A percentile compares a stretch with the other conserved stretches of the same genome.
Evolutionary conservation across 2,113 vertebrate genomes (phyloP).

Genomic region (Scomber colias): DNA sequence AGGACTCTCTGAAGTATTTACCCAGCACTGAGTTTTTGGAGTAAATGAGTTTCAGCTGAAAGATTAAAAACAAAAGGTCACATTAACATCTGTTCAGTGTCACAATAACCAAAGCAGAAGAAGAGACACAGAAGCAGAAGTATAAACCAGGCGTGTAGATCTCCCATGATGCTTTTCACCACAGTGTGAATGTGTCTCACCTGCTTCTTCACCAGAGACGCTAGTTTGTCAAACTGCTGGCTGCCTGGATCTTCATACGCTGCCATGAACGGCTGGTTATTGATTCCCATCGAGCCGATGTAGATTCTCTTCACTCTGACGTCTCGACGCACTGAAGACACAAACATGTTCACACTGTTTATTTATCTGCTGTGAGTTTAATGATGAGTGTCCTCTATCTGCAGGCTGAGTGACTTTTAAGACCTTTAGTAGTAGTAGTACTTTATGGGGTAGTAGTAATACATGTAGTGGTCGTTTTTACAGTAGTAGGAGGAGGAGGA

Average conservation of each 20-base stretch:
- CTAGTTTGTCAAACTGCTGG: conserved; percentile 63
- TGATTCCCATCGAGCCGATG: conserved; percentile 78
- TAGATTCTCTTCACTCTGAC: conserved; percentile 64
- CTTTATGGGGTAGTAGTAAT: too few species aligned
- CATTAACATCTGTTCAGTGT: not conserved
- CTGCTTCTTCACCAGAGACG: conserved; percentile 63
- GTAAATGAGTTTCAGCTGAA: conserved; percentile 82
- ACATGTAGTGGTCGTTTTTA: too few species aligned
- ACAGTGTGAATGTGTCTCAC: conserved; percentile 40
- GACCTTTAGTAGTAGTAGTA: too few species aligned
- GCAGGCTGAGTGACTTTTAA: too few species aligned
- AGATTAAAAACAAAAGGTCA: conserved; percentile 30
- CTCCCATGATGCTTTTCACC: conserved; percentile 23
- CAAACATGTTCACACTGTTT: not conserved
- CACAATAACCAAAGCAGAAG: not conserved
- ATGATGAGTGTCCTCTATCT: too few species aligned
- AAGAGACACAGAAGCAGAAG: not conserved
- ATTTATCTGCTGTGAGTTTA: too few species aligned
- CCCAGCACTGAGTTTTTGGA: conserved; percentile 55
- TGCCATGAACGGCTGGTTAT: conserved; percentile 40
- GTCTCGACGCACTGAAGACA: conserved; percentile 64
- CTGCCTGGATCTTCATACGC: conserved; percentile 72
- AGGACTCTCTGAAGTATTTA: conserved; percentile 67
- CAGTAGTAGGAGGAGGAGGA: too few species aligned
- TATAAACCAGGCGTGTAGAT: not conserved